These are phyloP conservation scores for Atlantisia rogersi DNA, from an alignment of 2,113 vertebrate species.

Conservation along the genomic window DNA sequence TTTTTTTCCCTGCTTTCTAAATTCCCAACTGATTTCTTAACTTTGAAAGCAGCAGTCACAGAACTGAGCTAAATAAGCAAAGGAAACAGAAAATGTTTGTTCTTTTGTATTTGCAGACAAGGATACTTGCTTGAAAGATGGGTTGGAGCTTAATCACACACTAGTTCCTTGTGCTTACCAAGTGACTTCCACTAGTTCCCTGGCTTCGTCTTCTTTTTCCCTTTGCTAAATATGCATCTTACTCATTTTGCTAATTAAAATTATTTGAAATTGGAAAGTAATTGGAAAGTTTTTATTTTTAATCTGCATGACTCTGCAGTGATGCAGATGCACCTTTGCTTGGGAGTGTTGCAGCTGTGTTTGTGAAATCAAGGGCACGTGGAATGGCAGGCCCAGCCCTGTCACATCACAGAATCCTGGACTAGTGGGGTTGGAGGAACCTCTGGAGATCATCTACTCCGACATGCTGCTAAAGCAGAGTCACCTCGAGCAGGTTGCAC, in stretches of 20 bases:
- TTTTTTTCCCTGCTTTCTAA: conserved; percentile 32
- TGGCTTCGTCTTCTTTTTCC: neutral
- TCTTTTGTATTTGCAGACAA: conserved; percentile 52
- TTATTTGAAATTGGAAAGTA: conserved; percentile 8
- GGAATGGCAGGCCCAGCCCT: neutral
- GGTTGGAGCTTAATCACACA: neutral
- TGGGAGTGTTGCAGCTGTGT: conserved; percentile 2
- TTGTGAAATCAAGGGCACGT: neutral
- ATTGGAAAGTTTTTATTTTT: conserved; percentile 46
- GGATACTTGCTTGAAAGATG: conserved; percentile 32
- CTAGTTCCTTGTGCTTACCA: neutral
- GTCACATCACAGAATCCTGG: too few species aligned
- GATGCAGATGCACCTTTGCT: conserved; percentile 51
- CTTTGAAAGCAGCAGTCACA: conserved; percentile 42
- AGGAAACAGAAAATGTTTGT: conserved; percentile 60
- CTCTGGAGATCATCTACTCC: too few species aligned
- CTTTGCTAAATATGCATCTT: neutral
- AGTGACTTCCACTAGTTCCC: conserved; percentile 15
- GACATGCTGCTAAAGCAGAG: too few species aligned
- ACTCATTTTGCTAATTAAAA: neutral
- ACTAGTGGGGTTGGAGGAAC: too few species aligned
- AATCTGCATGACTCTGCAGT: conserved; percentile 43
- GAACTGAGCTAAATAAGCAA: conserved; percentile 56
- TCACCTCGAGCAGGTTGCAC: too few species aligned
- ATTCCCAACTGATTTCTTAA: conserved; percentile 42